Evolutionary conservation across 1,140 invertebrate genomes (phyloP).

Genomic region (Ooceraea biroi): DNA sequence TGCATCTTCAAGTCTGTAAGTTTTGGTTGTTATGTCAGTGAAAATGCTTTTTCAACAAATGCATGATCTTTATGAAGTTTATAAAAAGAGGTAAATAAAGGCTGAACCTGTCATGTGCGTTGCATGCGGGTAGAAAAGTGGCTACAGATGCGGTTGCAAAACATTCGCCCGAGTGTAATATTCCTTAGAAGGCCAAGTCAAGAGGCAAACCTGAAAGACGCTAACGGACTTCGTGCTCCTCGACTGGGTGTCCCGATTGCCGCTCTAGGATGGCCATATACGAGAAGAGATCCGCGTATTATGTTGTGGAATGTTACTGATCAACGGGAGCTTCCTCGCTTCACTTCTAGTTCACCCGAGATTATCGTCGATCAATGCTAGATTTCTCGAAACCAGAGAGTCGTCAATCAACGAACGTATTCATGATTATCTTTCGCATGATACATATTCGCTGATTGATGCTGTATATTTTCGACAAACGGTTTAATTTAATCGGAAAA

Average conservation of each 20-base stretch:
- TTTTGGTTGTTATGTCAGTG: not conserved
- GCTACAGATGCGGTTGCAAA: slow-evolving; percentile 62
- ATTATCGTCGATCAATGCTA: slow-evolving; percentile 15
- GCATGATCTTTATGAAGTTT: not conserved
- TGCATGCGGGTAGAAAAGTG: slow-evolving; percentile 50
- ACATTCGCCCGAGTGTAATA: slow-evolving; percentile 67
- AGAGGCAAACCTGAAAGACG: slow-evolving; percentile 74
- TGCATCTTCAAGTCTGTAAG: not conserved
- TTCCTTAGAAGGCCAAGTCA: slow-evolving; percentile 70
- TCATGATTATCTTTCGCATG: not conserved
- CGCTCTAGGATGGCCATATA: slow-evolving; percentile 77
- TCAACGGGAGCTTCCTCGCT: slow-evolving; percentile 50
- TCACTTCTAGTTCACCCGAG: slow-evolving; percentile 17
- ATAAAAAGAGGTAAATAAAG: not conserved
- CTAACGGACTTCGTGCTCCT: slow-evolving; percentile 75
- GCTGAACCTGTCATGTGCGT: not conserved
- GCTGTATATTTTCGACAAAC: not conserved
- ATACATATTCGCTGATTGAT: not conserved
- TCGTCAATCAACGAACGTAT: not conserved
- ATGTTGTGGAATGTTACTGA: slow-evolving; percentile 77
- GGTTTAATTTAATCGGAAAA: slow-evolving; percentile 4
- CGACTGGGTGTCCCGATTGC: slow-evolving; percentile 24
- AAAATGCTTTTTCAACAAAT: not conserved
- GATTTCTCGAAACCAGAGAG: slow-evolving; percentile 37
- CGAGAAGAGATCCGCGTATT: slow-evolving; percentile 77